phyloP scores from a whole-genome alignment of 2,888 invertebrate genomes.

The Clepsis dumicolana region DNA sequence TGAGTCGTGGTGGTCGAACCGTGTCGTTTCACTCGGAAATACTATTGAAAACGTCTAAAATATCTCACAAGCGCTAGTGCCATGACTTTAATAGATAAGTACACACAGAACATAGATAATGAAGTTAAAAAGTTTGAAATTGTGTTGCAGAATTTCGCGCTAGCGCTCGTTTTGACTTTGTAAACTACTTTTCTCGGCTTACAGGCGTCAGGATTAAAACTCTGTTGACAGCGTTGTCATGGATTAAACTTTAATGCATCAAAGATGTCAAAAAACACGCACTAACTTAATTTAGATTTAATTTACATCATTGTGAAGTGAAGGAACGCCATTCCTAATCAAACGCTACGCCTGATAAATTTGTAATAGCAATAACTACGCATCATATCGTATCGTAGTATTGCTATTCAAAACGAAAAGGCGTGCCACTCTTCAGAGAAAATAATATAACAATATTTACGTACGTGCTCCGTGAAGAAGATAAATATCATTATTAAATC shows the following conservation, averaged over 20 bases:
- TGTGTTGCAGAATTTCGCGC: neutral
- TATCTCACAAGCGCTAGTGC: too few relatives aligned
- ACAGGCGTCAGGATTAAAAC: conserved; percentile 10
- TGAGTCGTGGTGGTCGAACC: too few relatives aligned
- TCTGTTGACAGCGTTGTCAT: neutral
- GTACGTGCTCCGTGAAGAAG: neutral
- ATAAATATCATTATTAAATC: neutral
- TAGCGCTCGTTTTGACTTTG: conserved; percentile 20
- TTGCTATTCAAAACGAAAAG: conserved; percentile 5
- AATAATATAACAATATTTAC: neutral
- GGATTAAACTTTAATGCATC: conserved; percentile 11
- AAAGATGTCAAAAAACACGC: neutral
- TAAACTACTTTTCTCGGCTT: conserved; percentile 17
- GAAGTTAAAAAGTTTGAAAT: conserved; percentile 3
- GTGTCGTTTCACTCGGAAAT: too few relatives aligned
- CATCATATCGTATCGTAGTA: neutral
- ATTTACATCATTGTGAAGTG: too few relatives aligned
- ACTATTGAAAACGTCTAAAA: too few relatives aligned
- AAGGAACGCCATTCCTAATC: neutral
- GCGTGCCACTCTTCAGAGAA: neutral
- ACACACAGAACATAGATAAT: neutral
- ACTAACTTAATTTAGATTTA: neutral
- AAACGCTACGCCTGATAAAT: conserved; percentile 11
- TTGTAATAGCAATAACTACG: conserved; percentile 7
- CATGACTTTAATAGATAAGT: too few relatives aligned